Evolutionary conservation across 64 coral and sea anemone genomes (phyloP), one percentile per base, ranked within the genome.

Genomic region (Dendronephthya gigantea): DNA sequence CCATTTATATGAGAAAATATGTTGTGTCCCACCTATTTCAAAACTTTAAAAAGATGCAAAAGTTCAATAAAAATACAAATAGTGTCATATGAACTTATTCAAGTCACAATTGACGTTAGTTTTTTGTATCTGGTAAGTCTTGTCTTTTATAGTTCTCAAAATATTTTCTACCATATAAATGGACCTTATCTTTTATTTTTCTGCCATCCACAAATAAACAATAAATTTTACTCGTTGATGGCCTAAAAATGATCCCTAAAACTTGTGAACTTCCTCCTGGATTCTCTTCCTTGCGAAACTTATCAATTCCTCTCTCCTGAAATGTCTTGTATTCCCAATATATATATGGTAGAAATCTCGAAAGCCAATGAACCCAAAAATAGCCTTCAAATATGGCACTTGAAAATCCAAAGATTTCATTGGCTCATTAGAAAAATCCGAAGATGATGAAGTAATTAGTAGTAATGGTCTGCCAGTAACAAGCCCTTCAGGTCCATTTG

Each of bases 311-410:
- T 91, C 85, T 39, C 82, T 55, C 40, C 83, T 89, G 17, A 85
- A 51, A 40, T 93, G 87, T 27, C 90, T 89, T 83, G 95, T 98
- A 37, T 98, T 98, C 39, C 91, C 93, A 23, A 98, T 89, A 86
- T 98, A 98, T 82, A 98, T 98, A 83, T 98, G 95, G 25, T 92
- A 83, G 4, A 98, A 68, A 76, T 98, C 90, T 15, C 87, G 89
- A 91, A 98, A 98, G 28, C 95, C 95, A 62, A 98, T 98, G 9
- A 98, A 83, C 8, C 92, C 92, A 88, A 98, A 98, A 49, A 98
- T 93, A 58, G 90, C 90, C 45, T 85, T 93, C 41, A 98, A 81
- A 65, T 93, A 98, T 7, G 95, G 95, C 9, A 98, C 95, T 47
- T 98, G 95, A 76, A 90, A 98, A 12, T 98, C 95, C 31, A 98